Evolutionary conservation across 2,113 vertebrate species (phyloP), one percentile per base, ranked within the genome.

Genomic region (Columba janthina): DNA sequence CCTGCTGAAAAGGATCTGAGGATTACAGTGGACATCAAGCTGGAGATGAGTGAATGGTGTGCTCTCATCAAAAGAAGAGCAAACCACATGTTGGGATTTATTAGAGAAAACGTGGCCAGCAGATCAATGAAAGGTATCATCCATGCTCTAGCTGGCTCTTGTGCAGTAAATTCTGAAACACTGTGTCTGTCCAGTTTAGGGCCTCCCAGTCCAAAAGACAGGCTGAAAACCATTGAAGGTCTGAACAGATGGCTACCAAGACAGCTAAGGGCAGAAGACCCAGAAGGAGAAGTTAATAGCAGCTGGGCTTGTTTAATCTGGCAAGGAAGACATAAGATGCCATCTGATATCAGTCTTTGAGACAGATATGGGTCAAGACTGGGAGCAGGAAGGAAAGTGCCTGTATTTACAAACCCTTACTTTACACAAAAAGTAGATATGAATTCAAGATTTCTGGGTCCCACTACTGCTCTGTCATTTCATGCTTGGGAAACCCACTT

Each of bases 131-230:
- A 87, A 76, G 24, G 9, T 16, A 66, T 29, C 19, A 53, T 13
- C 6, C 20, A 51, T 11, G 10, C 5, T 58, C 26, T 18, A 28
- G 19, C 11, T 31, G 12, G 15, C 44, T 73, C 32, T 16, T 36
- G 28, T 5, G 21, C 0, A 0, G 42, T 66, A 44, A 42, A 0
- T 65, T 54, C 48, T 64, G 67, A 93, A 89, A 83, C 12, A 26
- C 5, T 62, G 31, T 18, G 22, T 54, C 25, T 18, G 22, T 54
- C 25, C 58, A 60, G 20, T 14, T 3, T 19, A 12, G 34, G 58
- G 36, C 31, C 79, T 71, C 20, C 12, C 42, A 67, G n/a, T 15
- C 54, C 31, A 72, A 67, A 72, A 66, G 9, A 50, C 31, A 67
- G 4, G 14, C 25, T 87, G 54, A 42, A 73, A 91, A 73, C 32